Conservation (phyloP, 2,797 vertebrate species). For the Argyrosomus regius region DNA sequence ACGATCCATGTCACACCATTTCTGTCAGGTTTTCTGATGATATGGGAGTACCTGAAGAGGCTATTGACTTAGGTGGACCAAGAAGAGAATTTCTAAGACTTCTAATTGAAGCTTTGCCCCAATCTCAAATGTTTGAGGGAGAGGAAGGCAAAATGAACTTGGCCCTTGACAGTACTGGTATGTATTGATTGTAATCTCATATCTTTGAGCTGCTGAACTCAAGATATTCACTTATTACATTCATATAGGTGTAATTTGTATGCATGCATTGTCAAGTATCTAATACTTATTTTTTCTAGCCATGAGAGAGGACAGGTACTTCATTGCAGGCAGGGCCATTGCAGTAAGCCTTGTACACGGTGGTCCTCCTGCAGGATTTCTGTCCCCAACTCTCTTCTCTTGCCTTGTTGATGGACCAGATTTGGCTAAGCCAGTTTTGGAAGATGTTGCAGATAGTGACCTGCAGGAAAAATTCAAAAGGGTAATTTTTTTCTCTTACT, state of each 20-base stretch:
- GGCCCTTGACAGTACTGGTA: conserved; percentile 6
- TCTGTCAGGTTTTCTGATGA: conserved; percentile 29
- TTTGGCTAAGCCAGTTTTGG: conserved; percentile 6
- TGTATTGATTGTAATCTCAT: background rate
- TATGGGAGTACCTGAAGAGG: conserved; percentile 19
- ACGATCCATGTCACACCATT: conserved; percentile 3
- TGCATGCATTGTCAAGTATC: background rate
- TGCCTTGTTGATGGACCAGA: conserved; percentile 4
- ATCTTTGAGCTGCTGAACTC: background rate
- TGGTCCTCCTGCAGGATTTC: background rate
- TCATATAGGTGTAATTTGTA: background rate
- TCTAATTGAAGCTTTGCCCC: conserved; percentile 3
- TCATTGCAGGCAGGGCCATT: conserved; percentile 14
- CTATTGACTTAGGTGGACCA: conserved; percentile 10
- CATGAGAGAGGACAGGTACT: conserved; percentile 7
- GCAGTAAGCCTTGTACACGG: conserved; percentile 10
- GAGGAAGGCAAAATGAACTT: conserved; percentile 16
- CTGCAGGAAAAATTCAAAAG: too few relatives aligned
- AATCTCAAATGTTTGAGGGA: conserved; percentile 17
- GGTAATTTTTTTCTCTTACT: too few relatives aligned
- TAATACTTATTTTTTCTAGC: background rate
- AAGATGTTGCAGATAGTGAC: background rate
- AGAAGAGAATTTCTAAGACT: background rate
- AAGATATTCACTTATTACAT: background rate
- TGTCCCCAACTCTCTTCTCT: conserved; percentile 20